These are phyloP conservation scores for Tinamus major DNA, from an alignment of 2,797 vertebrate genomes.

Conservation along the genomic window DNA sequence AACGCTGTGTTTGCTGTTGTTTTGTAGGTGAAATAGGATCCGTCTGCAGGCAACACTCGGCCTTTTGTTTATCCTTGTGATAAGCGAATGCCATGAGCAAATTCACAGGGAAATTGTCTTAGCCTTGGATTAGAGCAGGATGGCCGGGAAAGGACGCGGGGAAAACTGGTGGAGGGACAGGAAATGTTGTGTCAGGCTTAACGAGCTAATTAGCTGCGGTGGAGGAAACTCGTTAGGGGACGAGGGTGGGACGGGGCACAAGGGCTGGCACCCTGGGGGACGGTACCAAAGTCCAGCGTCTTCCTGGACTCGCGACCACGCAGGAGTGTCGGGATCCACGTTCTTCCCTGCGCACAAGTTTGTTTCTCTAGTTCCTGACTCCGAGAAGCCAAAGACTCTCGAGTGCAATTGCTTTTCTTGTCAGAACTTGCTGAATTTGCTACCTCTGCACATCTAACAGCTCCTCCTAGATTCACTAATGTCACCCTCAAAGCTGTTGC, in stretches of 20 bases:
- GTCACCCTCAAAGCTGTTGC: not conserved
- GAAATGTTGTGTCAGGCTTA: not conserved
- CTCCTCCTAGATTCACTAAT: not conserved
- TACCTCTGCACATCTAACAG: fast-evolving
- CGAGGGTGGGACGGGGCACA: not conserved
- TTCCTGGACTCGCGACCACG: not conserved
- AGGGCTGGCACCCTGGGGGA: not conserved
- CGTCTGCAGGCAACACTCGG: not conserved
- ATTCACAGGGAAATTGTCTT: not conserved
- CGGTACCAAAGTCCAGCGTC: not conserved
- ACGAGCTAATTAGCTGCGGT: not conserved
- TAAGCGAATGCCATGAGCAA: not conserved
- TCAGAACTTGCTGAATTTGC: not conserved
- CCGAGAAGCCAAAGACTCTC: not conserved
- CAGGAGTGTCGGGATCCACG: not conserved
- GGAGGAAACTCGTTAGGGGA: not conserved
- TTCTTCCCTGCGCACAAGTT: fast-evolving
- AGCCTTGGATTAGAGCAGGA: not conserved
- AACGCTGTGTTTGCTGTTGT: fast-evolving
- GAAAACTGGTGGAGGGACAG: not conserved
- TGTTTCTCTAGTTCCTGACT: not conserved
- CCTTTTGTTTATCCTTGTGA: not conserved
- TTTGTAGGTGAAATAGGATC: not conserved
- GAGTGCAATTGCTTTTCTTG: not conserved
- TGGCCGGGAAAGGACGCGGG: not conserved